phyloP scores from a whole-genome alignment of 2,888 invertebrate genomes.

The Drosophila mettleri region DNA sequence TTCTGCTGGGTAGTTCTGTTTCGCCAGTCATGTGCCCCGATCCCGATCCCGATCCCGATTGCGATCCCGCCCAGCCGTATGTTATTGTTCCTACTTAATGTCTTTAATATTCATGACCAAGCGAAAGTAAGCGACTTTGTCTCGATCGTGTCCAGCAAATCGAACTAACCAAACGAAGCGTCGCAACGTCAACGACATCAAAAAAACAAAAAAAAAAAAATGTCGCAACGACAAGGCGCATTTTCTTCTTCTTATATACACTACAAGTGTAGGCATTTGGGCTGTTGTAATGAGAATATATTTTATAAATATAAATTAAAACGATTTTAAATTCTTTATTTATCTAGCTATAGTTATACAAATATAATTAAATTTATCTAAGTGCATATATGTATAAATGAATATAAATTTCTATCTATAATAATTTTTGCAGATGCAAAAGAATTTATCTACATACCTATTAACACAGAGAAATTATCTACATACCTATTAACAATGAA shows the following conservation, averaged over 20 bases:
- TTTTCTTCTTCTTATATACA: conserved; percentile 2
- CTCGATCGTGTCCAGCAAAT: conserved; percentile 79
- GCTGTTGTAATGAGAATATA: background rate
- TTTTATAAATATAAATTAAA: background rate
- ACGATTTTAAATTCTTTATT: no score
- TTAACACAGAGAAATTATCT: no score
- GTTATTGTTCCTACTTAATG: conserved; percentile 81
- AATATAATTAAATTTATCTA: no score
- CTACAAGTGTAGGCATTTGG: conserved; percentile 2
- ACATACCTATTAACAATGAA: no score
- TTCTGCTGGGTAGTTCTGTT: conserved; percentile 21
- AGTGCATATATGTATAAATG: no score
- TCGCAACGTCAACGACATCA: conserved; percentile 56
- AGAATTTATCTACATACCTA: no score
- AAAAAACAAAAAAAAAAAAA: conserved; percentile 37
- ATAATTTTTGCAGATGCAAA: no score
- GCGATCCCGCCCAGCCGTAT: conserved; percentile 27
- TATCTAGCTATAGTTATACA: no score
- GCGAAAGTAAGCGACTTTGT: conserved; percentile 82
- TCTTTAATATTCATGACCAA: conserved; percentile 81
- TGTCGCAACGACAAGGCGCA: conserved; percentile 43
- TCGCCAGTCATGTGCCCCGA: conserved; percentile 48
- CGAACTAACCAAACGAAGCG: conserved; percentile 51
- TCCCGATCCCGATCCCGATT: no score
- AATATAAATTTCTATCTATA: no score